Evolutionary conservation across 2,888 invertebrate genomes (phyloP), one percentile per base, ranked within the genome.

Genomic region (Eilema depressum): DNA sequence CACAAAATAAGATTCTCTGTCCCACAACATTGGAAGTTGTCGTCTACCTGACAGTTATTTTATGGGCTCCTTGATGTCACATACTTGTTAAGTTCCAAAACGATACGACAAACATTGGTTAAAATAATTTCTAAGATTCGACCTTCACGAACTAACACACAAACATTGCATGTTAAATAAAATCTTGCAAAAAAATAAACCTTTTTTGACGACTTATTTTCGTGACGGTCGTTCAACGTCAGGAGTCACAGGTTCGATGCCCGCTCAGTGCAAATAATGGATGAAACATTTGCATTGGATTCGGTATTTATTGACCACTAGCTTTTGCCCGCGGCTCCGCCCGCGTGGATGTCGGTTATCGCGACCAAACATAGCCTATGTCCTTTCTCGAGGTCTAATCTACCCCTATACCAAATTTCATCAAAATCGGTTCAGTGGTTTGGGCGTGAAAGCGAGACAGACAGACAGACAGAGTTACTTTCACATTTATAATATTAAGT

Each of bases 91-190:
- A n/a, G n/a, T n/a, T 53, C n/a, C 53, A 53, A 53, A 53, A 53
- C 8, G 53, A n/a, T n/a, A 53, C n/a, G 20, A 53, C 0, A 53
- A 10, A 53, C 20, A 20, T n/a, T 53, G n/a, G n/a, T 53, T 53
- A n/a, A 53, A 53, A 53, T 53, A 53, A 53, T 53, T n/a, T n/a
- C n/a, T n/a, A 53, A 53, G 53, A n/a, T 53, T 53, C 10, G 53
- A 53, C 53, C 53, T 53, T 53, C 53, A 53, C 53, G 10, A 53
- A 53, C n/a, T 53, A 53, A 53, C 53, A 53, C 8, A 53, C 17
- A 41, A 41, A 41, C n/a, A 53, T 53, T 53, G n/a, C n/a, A 53
- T n/a, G n/a, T 53, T n/a, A 53, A 53, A n/a, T 53, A 53, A 53
- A 20, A 4, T 14, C 17, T 59, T 25, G 59, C 25, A 59, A 26